Percentiles rank a stretch among this genome's conserved stretches.
These are phyloP conservation scores for Phalanger gymnotis DNA, from an alignment of 2,797 vertebrate genomes.

Conservation along the genomic window DNA sequence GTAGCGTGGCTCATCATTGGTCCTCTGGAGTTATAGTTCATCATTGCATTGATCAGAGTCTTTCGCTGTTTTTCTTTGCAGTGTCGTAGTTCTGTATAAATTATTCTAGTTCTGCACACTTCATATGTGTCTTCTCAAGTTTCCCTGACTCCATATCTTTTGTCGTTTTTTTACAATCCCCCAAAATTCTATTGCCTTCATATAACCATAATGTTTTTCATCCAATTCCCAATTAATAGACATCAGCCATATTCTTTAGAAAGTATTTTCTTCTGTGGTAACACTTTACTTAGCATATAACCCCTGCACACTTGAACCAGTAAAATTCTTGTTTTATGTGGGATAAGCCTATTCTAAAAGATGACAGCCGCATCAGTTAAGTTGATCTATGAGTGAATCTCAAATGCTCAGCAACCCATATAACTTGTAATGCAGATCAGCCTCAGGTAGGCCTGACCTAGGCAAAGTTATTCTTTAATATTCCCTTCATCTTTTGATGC, in stretches of 20 bases:
- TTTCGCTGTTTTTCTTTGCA: background rate
- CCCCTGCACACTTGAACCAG: background rate
- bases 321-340: background rate
- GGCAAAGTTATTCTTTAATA: background rate
- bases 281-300: conserved; percentile 20
- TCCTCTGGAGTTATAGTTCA: background rate
- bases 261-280: background rate
- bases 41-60: background rate
- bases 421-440: background rate
- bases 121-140: background rate
- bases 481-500: background rate
- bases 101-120: background rate
- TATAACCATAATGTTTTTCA: background rate
- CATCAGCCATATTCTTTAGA: background rate
- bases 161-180: background rate
- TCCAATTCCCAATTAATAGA: background rate
- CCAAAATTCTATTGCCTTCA: background rate
- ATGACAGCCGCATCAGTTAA: background rate
- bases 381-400: conserved; percentile 8
- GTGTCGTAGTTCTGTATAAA: background rate
- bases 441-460: background rate
- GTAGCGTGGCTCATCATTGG: background rate
- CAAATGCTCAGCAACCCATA: background rate
- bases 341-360: conserved; percentile 1
- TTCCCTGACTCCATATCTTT: background rate